Percentiles rank a stretch among this genome's conserved stretches.
These are phyloP conservation scores for Gryllus longicercus DNA, from an alignment of 2,888 invertebrate genomes.

Conservation along the genomic window DNA sequence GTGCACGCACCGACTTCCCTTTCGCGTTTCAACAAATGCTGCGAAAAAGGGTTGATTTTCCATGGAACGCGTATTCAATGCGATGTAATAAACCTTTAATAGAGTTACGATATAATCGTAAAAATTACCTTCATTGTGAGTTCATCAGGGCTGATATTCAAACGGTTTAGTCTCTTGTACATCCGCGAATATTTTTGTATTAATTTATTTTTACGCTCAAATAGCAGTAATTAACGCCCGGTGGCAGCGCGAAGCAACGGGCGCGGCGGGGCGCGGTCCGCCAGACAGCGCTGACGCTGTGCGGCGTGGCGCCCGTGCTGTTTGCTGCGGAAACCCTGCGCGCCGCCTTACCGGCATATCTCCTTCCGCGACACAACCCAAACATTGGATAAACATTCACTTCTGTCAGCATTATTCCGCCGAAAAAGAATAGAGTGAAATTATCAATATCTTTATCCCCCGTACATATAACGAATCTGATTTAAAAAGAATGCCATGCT, in stretches of 20 bases:
- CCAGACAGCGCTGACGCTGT: no score
- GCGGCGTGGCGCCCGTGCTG: no score
- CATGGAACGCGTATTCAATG: background rate
- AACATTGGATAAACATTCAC: no score
- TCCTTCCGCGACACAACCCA: no score
- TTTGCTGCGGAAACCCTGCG: no score
- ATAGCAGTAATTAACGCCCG: background rate
- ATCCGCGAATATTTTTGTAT: background rate
- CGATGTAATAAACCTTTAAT: slow-evolving; percentile 7
- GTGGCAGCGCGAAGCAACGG: background rate
- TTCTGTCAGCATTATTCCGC: no score
- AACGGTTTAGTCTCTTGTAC: background rate
- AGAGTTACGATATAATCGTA: background rate
- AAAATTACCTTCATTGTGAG: background rate
- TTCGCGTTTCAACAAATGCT: background rate
- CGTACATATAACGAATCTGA: no score
- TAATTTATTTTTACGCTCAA: background rate
- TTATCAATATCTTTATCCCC: no score
- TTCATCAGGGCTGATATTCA: slow-evolving; percentile 17
- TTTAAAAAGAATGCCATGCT: no score
- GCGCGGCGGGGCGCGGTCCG: background rate
- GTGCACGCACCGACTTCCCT: background rate
- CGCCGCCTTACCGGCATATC: no score
- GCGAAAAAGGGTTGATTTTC: background rate
- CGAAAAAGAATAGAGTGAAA: no score